Conservation (phyloP, 53 echinoderm and acorn worm species). For the Luidia sarsii region DNA sequence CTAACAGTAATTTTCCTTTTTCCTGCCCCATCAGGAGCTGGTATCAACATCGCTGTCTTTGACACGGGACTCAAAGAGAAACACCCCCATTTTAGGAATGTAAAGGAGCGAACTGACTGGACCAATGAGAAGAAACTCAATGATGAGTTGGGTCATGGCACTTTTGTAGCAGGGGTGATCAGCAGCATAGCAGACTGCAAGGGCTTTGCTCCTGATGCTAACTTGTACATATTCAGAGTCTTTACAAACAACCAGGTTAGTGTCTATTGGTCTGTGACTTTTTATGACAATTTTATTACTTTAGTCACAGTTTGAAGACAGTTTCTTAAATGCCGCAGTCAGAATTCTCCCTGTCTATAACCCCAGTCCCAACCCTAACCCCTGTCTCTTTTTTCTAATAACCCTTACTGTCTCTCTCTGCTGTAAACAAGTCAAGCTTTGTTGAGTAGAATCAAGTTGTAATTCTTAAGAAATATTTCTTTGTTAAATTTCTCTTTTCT, state of each 20-base stretch:
- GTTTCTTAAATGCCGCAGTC: too few relatives aligned
- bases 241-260: conserved; percentile 96
- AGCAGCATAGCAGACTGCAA: conserved; percentile 89
- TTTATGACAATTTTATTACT: too few relatives aligned
- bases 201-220: conserved; percentile 98
- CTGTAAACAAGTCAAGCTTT: too few relatives aligned
- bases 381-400: too few relatives aligned
- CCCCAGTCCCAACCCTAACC: too few relatives aligned
- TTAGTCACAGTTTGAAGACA: too few relatives aligned
- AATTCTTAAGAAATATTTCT: neutral
- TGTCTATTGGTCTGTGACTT: too few relatives aligned
- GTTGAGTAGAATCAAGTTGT: too few relatives aligned
- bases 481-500: neutral
- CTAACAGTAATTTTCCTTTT: too few relatives aligned
- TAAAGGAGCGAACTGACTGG: conserved; percentile 96
- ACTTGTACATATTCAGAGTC: conserved; percentile 93
- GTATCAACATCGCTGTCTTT: conserved; percentile 93
- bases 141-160: conserved; percentile 98
- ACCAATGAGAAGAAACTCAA: conserved; percentile 97
- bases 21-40: conserved; percentile 61
- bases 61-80: conserved; percentile 97
- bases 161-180: conserved; percentile 98
- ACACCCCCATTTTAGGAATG: conserved; percentile 96
- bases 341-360: too few relatives aligned
- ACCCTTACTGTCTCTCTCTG: too few relatives aligned